phyloP scores from a whole-genome alignment of 2,797 vertebrate genomes.

The Platyrinchus mystaceus region DNA sequence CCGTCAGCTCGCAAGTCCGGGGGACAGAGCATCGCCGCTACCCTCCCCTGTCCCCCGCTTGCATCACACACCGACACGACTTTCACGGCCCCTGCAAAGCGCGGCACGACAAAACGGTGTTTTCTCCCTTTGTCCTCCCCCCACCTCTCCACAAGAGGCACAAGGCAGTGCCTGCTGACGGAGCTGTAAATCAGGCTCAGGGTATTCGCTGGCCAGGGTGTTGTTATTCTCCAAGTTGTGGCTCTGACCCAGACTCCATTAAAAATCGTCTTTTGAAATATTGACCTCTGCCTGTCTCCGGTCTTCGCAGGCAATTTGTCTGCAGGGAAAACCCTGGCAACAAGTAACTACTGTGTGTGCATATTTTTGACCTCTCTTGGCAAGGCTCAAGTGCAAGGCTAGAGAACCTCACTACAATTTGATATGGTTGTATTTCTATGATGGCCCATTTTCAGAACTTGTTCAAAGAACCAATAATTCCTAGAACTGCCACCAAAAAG shows the following conservation, averaged over 20 bases:
- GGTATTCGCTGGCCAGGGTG: background rate
- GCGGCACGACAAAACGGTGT: background rate
- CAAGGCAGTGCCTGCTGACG: background rate
- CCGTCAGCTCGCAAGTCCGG: accelerated
- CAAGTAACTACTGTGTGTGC: background rate
- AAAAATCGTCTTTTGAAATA: background rate
- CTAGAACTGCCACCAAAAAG: background rate
- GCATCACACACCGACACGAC: too few relatives aligned
- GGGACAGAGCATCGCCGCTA: accelerated
- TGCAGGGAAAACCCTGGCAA: background rate
- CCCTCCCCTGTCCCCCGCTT: background rate
- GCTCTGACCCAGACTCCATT: background rate
- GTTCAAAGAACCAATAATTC: background rate
- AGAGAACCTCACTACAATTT: background rate
- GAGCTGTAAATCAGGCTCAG: background rate
- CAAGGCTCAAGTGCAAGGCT: background rate
- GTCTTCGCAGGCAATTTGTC: background rate
- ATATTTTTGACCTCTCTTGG: background rate
- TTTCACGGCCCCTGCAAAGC: background rate
- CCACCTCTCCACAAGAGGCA: background rate
- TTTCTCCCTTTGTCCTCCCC: background rate
- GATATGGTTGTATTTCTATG: background rate
- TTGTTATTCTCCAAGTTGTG: background rate
- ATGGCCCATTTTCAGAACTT: background rate
- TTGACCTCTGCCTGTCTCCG: background rate